Conservation (phyloP, 92 coral and sea anemone genomes). For the Phymanthus crucifer region DNA sequence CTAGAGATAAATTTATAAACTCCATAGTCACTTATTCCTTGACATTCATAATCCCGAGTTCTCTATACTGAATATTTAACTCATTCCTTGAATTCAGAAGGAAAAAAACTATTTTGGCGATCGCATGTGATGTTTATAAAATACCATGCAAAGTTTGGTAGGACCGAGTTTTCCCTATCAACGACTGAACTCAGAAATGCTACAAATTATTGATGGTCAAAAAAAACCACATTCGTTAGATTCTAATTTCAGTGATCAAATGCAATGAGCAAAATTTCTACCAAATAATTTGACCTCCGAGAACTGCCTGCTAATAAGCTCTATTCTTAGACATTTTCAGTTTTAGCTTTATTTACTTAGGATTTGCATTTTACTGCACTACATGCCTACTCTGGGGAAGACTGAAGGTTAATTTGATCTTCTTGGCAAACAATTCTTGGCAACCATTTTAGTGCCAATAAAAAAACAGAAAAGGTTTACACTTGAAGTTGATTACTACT, state of each 20-base stretch:
- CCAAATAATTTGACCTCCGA: no score
- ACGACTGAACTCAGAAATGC: background rate
- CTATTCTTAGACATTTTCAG: background rate
- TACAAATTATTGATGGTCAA: background rate
- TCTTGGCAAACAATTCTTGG: background rate
- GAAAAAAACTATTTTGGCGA: background rate
- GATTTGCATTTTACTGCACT: no score
- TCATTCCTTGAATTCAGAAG: background rate
- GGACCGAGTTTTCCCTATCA: background rate
- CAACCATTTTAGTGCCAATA: background rate
- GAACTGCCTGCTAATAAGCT: background rate
- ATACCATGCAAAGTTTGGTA: background rate
- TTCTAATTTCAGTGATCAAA: background rate
- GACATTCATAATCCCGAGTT: no score
- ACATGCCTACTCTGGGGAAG: no score
- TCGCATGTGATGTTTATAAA: background rate
- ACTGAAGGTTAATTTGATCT: no score
- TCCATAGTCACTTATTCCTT: no score
- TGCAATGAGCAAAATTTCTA: background rate
- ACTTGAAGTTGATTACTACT: background rate
- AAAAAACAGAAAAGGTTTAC: background rate
- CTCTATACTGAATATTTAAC: background rate
- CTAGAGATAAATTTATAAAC: no score
- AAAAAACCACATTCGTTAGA: background rate
- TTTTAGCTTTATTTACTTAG: no score